phyloP scores from a whole-genome alignment of 2,888 invertebrate genomes.

The Sinhomidia bicolor region DNA sequence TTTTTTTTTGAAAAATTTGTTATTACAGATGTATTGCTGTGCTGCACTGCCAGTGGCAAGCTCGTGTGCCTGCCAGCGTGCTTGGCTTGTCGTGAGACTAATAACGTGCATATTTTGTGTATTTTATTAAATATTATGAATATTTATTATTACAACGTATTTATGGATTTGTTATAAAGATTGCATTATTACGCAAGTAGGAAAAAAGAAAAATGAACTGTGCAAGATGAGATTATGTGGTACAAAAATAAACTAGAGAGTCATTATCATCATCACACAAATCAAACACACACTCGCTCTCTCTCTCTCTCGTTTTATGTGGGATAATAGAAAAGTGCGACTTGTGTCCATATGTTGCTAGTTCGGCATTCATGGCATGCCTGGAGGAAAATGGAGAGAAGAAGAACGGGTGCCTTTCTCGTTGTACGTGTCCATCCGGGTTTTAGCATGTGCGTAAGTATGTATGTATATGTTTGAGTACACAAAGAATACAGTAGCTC shows the following conservation, averaged over 20 bases:
- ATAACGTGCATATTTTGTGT: not conserved
- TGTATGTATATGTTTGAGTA: not conserved
- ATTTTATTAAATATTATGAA: not conserved
- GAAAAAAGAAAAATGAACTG: not conserved
- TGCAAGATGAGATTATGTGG: not conserved
- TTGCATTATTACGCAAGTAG: not conserved
- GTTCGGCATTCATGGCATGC: constrained; percentile 9
- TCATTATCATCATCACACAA: not conserved
- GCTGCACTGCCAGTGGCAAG: not conserved
- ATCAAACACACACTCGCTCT: constrained; percentile 2
- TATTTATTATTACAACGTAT: not conserved
- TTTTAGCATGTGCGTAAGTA: not conserved
- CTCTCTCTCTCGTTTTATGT: not conserved
- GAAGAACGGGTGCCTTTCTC: constrained; percentile 33
- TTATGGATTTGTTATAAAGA: not conserved
- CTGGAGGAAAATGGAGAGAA: constrained; percentile 15
- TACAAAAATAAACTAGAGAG: constrained; percentile 36
- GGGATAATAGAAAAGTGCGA: not conserved
- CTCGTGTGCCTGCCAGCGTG: not conserved
- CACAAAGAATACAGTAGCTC: constrained; percentile 12
- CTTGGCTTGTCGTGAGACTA: not conserved
- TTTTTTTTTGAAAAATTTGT: not conserved
- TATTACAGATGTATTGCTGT: constrained; percentile 25
- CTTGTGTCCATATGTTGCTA: constrained; percentile 37
- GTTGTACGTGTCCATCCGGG: constrained; percentile 44